Conservation (phyloP, 92 coral and sea anemone species). For the Epizoanthus scotinus region DNA sequence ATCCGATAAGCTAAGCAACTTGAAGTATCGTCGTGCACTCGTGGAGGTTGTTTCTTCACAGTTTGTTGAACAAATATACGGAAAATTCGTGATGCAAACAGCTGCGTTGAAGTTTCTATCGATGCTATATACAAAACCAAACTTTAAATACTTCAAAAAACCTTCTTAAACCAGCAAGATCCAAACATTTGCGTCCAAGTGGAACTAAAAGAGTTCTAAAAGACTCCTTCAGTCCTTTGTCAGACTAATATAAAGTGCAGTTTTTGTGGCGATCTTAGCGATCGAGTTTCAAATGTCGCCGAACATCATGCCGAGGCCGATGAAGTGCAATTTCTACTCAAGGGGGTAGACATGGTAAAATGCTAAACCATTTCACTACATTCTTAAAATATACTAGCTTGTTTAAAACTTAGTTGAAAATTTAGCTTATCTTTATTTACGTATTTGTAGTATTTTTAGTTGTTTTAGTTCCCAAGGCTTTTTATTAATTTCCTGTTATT, state of each 20-base stretch:
- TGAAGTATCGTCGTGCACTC: background rate
- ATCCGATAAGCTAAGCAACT: background rate
- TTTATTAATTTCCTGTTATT: background rate
- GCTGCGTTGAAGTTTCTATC: background rate
- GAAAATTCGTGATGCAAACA: conserved; percentile 4
- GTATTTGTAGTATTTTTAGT: too few relatives aligned
- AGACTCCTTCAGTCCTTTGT: background rate
- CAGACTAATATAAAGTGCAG: background rate
- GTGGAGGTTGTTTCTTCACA: background rate
- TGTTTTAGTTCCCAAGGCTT: background rate
- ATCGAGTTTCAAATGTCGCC: conserved; percentile 37
- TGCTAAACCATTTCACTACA: background rate
- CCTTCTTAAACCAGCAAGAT: background rate
- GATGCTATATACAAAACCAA: background rate
- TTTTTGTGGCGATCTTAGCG: background rate
- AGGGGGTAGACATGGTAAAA: too few relatives aligned
- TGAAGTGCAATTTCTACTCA: background rate
- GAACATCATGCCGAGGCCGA: conserved; percentile 38
- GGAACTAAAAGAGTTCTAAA: background rate
- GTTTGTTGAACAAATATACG: background rate
- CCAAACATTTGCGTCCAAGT: background rate
- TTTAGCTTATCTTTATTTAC: background rate
- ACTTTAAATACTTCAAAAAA: background rate
- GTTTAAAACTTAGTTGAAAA: background rate
- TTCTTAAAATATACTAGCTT: too few relatives aligned